Conservation (phyloP, 2,113 vertebrate genomes). For the Chroicocephalus ridibundus region DNA sequence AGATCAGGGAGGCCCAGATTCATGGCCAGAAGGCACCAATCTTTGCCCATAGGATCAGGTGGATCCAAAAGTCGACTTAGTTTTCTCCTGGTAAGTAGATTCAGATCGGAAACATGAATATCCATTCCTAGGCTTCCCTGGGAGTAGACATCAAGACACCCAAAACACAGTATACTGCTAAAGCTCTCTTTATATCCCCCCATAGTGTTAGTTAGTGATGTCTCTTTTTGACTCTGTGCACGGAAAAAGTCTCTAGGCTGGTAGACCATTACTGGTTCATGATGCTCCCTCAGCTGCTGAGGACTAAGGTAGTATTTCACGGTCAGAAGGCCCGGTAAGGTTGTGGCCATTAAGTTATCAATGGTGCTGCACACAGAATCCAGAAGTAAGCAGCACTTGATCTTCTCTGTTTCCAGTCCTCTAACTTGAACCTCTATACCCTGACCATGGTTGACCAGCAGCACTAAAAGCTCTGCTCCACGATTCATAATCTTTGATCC, state of each 20-base stretch:
- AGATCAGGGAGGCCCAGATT: slow-evolving; percentile 93
- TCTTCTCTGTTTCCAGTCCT: slow-evolving; percentile 85
- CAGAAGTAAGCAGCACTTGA: slow-evolving; percentile 90
- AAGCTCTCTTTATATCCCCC: slow-evolving; percentile 96
- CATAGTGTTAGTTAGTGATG: slow-evolving; percentile 93
- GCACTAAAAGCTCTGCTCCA: slow-evolving; percentile 87
- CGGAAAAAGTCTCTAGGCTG: slow-evolving; percentile 97
- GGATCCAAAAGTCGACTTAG: slow-evolving; percentile 94
- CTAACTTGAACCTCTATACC: slow-evolving; percentile 94
- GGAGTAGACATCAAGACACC: slow-evolving; percentile 90
- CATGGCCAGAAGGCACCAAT: slow-evolving; percentile 99
- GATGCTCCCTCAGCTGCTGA: slow-evolving; percentile 93
- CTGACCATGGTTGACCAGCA: slow-evolving; percentile 97
- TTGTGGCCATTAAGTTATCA: slow-evolving; percentile 90
- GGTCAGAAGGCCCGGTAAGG: slow-evolving; percentile 88
- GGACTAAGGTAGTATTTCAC: slow-evolving; percentile 95
- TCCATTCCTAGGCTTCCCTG: slow-evolving; percentile 88
- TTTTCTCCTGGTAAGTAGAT: slow-evolving; percentile 87
- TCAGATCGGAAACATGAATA: slow-evolving; percentile 88
- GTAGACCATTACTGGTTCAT: slow-evolving; percentile 95
- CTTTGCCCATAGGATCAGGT: slow-evolving; percentile 94
- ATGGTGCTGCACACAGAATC: slow-evolving; percentile 93
- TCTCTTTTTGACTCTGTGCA: slow-evolving; percentile 89
- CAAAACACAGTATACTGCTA: slow-evolving; percentile 91
- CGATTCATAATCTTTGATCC: slow-evolving; percentile 89